Base-by-base conservation (phyloP, 2,113 vertebrate genomes). In the Morone chrysops region DNA sequence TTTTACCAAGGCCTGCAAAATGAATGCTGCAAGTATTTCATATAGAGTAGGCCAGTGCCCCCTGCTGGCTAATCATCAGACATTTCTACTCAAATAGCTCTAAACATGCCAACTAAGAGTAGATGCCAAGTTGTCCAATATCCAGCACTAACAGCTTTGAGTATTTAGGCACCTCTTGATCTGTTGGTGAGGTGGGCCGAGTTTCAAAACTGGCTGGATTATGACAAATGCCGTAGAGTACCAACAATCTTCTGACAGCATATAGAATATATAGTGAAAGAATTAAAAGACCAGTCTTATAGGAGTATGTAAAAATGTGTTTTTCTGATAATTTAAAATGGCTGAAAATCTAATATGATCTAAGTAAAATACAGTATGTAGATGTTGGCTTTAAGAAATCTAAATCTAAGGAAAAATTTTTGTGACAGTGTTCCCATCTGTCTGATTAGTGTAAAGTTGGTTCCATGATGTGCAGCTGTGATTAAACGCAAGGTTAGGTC, bases 51-150 rank as follows among this genome's bases (percentile, higher is more conserved):
- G 20, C 11, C 22, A 62, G 78, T 4, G 67, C 79, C 82, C 67
- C 65, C 86, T 88, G 67, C 71, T 80, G 84, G 80, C 12, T 65
- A 36, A 18, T 36, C 17, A 9, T n/a, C 2, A 74, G 18, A 40
- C 13, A 47, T 38, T 2, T 43, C n/a, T 16, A 61, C 6, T 36
- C 51, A 5, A 45, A 31, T 16, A n/a, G 10, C n/a, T 70, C 6
- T 4, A 16, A 17, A 69, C 6, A 5, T 20, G 11, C 12, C 22
- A 66, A 16, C n/a, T 31, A 31, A 31, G 31, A 16, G 40, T 4
- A 1, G 20, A 66, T 13, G 40, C 36, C 16, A 20, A n/a, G 16
- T 36, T 47, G n/a, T 25, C n/a, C n/a, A 20, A 14, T 17, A 43
- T 0, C 8, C 13, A 25, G 17, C 17, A 61, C 41, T 48, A 14